phyloP scores from a whole-genome alignment of 2,888 invertebrate genomes.

The Aphrophora alni region DNA sequence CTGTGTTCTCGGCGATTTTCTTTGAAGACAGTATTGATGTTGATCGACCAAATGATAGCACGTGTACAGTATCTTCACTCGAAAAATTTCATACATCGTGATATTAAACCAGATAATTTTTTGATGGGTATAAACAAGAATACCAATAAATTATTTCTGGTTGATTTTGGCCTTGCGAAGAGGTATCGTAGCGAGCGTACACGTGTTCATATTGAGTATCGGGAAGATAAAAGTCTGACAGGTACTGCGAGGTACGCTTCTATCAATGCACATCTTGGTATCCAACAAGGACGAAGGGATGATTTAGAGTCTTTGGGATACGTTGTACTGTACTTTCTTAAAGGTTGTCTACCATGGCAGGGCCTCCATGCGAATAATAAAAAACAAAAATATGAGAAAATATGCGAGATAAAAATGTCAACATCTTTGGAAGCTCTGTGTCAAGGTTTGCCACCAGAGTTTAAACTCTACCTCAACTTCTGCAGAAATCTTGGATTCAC shows the following conservation, averaged over 20 bases:
- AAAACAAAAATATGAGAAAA: not conserved
- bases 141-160: not conserved
- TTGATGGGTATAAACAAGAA: not conserved
- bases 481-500: not conserved
- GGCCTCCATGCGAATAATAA: not conserved
- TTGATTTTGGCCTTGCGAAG: conserved; percentile 6
- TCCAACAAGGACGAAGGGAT: not conserved
- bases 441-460: not conserved
- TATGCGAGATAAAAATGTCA: not conserved
- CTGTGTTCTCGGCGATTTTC: not conserved
- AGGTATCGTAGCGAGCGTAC: not conserved
- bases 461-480: not conserved
- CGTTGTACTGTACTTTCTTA: not conserved
- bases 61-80: not conserved
- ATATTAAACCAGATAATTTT: conserved; percentile 19
- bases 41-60: not conserved
- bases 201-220: not conserved
- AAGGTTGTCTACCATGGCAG: not conserved
- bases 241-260: conserved; percentile 21
- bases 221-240: not conserved
- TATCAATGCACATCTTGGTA: not conserved
- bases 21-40: not conserved
- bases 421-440: not conserved
- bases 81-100: not conserved
- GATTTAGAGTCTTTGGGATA: not conserved